Evolutionary conservation across 1,140 invertebrate genomes (phyloP), one percentile per base, ranked within the genome.

Genomic region (Saccostrea glomerata): DNA sequence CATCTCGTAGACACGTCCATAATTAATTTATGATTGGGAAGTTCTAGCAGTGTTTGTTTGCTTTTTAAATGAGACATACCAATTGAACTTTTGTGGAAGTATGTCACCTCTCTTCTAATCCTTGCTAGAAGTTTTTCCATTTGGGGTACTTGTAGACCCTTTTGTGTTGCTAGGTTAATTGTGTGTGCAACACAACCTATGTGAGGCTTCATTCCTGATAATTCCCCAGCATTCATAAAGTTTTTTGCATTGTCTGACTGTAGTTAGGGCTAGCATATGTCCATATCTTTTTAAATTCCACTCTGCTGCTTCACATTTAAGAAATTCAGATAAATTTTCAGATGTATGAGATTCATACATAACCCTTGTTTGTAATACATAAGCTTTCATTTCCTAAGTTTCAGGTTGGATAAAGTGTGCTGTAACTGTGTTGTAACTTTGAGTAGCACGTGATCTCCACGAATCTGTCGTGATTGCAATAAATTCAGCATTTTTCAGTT

Each of bases 1-100:
- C 93, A 93, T 25, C 90, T n/a, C 40, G 89, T 92, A 30, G 58
- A 15, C 63, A 93, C 91, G 90, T 92, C 90, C 63, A 90, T 89
- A 23, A 91, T 88, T 11, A 93, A 89, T 84, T 88, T 90, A 66
- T 90, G 89, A 15, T 89, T 15, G 86, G 84, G 90, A 17, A 92
- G 54, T 58, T 89, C 63, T 23, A 93, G 77, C 0, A 82, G 77
- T 20, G 23, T 47, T 47, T 83, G 90, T 40, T 90, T 86, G 12
- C 63, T 58, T 13, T 54, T 86, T 15, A 93, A 88, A 85, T 82
- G n/a, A 47, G 36, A 36, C 15, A 58, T 87, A 12, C 86, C 90
- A 20, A 73, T 89, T 70, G 89, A 40, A 70, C 90, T 90, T 40
- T 77, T 56, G 63, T 89, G 89, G 66, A 91, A 90, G 70, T 70